Percentiles rank a stretch among this genome's conserved stretches.
Conservation (phyloP, 2,113 vertebrate species). For the Pungitius pungitius region DNA sequence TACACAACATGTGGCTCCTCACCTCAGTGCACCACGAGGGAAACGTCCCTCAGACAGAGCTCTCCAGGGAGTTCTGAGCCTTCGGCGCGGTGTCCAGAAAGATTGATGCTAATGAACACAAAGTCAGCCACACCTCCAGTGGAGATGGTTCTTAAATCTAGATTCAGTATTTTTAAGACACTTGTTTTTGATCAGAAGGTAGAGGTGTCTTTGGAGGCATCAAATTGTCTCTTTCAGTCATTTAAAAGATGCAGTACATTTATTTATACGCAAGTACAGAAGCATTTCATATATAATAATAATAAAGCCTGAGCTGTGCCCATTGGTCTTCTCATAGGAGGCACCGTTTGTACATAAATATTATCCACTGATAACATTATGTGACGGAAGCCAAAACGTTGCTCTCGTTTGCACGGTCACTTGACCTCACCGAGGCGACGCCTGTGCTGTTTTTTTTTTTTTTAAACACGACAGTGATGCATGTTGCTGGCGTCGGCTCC, state of each 20-base stretch:
- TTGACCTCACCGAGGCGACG: not conserved
- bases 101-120: not conserved
- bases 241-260: not conserved
- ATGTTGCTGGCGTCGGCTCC: constrained; percentile 13
- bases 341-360: not conserved
- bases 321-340: too few species aligned
- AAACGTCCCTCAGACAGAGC: not conserved
- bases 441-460: too few species aligned
- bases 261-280: not conserved
- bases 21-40: not conserved
- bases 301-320: too few species aligned
- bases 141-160: not conserved
- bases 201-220: not conserved
- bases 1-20: constrained; percentile 22
- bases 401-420: not conserved
- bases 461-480: constrained; percentile 38
- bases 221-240: not conserved
- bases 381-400: not conserved
- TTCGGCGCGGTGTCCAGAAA: not conserved
- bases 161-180: not conserved
- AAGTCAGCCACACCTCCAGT: not conserved
- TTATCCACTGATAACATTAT: not conserved
- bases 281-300: too few species aligned
- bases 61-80: not conserved
- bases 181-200: not conserved